phyloP scores from a whole-genome alignment of 2,797 vertebrate genomes.

The Neosilurus mollespiculum region DNA sequence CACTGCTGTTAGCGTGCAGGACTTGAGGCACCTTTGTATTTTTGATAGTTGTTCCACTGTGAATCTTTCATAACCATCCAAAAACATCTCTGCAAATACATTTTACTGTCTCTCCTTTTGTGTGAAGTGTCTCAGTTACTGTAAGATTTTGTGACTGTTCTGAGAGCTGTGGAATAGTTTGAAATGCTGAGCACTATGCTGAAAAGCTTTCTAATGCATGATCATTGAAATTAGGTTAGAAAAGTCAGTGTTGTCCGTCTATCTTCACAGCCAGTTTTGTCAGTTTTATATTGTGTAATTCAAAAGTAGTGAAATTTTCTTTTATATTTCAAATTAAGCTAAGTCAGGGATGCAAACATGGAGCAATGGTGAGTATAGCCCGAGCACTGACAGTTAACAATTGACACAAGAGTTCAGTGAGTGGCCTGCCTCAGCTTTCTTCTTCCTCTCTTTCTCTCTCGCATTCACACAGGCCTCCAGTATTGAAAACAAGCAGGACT shows the following conservation, averaged over 20 bases:
- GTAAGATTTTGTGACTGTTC: constrained; percentile 18
- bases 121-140: constrained; percentile 19
- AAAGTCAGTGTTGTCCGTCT: constrained; percentile 67
- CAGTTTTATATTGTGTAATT: constrained; percentile 57
- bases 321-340: constrained; percentile 83
- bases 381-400: constrained; percentile 65
- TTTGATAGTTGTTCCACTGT: background rate
- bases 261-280: constrained; percentile 64
- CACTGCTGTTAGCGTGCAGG: background rate
- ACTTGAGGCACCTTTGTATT: background rate
- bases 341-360: constrained; percentile 87
- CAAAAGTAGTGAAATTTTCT: constrained; percentile 78
- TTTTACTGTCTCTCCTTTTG: constrained; percentile 18
- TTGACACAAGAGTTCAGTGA: constrained; percentile 27
- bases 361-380: constrained; percentile 82
- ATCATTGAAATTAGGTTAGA: constrained; percentile 41
- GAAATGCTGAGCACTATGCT: background rate
- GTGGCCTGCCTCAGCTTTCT: constrained; percentile 7
- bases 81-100: background rate
- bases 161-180: background rate
- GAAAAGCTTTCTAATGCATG: constrained; percentile 51
- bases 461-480: constrained; percentile 83
- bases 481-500: constrained; percentile 99
- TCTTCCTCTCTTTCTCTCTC: background rate
- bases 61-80: background rate